Evolutionary conservation across 2,113 vertebrate species (phyloP).

Genomic region (Dipodomys merriami): DNA sequence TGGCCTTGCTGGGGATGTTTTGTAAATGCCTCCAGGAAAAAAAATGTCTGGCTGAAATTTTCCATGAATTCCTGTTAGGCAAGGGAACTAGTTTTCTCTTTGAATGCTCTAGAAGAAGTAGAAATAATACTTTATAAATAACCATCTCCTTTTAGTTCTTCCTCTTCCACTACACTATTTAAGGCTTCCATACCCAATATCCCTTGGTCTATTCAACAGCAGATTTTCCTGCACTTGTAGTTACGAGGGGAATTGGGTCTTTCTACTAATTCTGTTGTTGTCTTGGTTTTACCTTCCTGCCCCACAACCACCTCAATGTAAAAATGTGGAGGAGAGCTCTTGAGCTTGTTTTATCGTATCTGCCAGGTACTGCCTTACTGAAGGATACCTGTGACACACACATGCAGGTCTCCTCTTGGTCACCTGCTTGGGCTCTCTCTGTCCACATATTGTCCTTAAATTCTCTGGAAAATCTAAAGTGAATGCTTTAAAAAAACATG

Average conservation of each 20-base stretch:
- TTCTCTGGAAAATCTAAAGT: slow-evolving; percentile 14
- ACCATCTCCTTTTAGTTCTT: neutral
- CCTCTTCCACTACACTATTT: fast-evolving
- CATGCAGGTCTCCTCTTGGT: neutral
- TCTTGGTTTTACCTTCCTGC: neutral
- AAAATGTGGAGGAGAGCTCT: neutral
- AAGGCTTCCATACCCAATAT: fast-evolving
- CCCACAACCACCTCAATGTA: neutral
- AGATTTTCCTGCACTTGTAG: neutral
- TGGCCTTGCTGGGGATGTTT: slow-evolving; percentile 29
- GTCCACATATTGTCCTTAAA: neutral
- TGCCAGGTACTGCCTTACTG: neutral
- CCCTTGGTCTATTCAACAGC: neutral
- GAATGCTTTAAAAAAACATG: neutral
- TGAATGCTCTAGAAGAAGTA: neutral
- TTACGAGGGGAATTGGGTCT: neutral
- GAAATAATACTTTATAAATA: neutral
- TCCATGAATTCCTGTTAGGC: slow-evolving; percentile 50
- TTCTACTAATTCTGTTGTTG: neutral
- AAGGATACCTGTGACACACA: neutral
- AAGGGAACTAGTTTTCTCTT: slow-evolving; percentile 38
- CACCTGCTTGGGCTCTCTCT: too few species aligned
- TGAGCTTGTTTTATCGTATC: neutral
- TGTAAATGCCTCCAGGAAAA: slow-evolving; percentile 56
- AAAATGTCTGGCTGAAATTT: slow-evolving; percentile 61